These are phyloP conservation scores for Alethe castanea DNA, from an alignment of 2,113 vertebrate species.

Conservation along the genomic window DNA sequence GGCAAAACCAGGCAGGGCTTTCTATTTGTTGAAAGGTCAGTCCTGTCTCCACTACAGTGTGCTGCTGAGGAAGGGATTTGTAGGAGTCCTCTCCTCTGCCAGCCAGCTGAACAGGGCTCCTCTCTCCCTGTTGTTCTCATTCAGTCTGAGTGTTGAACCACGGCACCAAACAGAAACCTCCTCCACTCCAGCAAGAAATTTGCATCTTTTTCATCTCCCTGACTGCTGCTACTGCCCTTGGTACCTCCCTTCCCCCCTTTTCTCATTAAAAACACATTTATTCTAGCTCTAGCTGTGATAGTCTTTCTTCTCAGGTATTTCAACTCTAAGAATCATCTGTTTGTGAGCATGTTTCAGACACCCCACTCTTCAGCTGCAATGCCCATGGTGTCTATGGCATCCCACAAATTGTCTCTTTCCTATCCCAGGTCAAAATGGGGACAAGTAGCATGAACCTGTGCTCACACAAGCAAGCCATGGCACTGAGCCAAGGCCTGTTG, in stretches of 20 bases:
- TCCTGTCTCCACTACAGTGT: neutral
- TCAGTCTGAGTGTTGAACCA: neutral
- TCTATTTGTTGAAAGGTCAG: neutral
- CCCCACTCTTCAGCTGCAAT: neutral
- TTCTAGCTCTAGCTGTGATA: neutral
- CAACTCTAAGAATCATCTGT: neutral
- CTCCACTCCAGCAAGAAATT: neutral
- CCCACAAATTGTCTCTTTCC: neutral
- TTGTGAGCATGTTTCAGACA: rapidly evolving
- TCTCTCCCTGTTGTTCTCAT: neutral
- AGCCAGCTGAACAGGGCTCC: neutral
- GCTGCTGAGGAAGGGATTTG: neutral
- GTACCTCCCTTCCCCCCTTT: neutral
- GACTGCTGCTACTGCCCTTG: neutral
- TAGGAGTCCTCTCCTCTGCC: neutral
- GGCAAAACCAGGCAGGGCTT: neutral
- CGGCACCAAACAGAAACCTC: neutral
- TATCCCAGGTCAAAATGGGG: neutral
- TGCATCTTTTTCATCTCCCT: neutral
- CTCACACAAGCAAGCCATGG: neutral
- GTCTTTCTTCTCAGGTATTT: neutral
- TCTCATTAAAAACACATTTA: neutral
- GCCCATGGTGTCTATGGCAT: neutral
- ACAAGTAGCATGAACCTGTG: neutral
- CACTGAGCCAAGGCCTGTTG: neutral